Conservation (phyloP, 2,797 vertebrate genomes). For the Gouania willdenowi region DNA sequence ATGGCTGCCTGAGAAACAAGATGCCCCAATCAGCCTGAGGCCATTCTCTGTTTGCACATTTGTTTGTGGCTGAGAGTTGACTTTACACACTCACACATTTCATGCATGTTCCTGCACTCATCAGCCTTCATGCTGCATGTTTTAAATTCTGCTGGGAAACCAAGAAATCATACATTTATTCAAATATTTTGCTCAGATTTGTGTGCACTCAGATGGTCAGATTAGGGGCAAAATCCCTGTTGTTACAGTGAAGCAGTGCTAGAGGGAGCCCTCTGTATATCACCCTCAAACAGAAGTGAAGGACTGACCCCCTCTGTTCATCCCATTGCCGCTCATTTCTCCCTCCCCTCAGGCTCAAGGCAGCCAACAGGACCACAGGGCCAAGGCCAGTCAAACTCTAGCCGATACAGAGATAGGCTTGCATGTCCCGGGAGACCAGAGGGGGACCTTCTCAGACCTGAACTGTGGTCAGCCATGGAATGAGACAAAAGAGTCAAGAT, state of each 20-base stretch:
- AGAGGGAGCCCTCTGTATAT: constrained; percentile 86
- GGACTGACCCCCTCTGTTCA: background rate
- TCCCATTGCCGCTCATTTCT: background rate
- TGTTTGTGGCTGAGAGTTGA: constrained; percentile 39
- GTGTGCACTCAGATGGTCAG: background rate
- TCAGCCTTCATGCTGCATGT: background rate
- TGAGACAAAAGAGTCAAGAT: constrained; percentile 51
- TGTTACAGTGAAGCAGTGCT: constrained; percentile 71
- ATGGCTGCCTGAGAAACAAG: constrained; percentile 61
- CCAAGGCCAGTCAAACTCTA: constrained; percentile 57
- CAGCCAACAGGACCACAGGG: constrained; percentile 42
- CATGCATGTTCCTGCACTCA: constrained; percentile 9
- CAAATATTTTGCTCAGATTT: constrained; percentile 2
- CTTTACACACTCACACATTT: constrained; percentile 11
- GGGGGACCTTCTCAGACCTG: constrained; percentile 25
- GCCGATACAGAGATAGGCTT: constrained; percentile 48
- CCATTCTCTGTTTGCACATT: constrained; percentile 56
- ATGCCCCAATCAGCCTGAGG: constrained; percentile 74
- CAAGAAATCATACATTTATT: background rate
- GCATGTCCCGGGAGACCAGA: constrained; percentile 39
- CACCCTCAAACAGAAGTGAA: constrained; percentile 17
- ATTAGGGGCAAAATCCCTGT: constrained; percentile 50
- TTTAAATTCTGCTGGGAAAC: background rate
- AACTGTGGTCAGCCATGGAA: constrained; percentile 53
- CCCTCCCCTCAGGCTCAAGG: constrained; percentile 24